Base-by-base conservation (phyloP, 2,797 vertebrate genomes). In the Lagorchestes hirsutus region DNA sequence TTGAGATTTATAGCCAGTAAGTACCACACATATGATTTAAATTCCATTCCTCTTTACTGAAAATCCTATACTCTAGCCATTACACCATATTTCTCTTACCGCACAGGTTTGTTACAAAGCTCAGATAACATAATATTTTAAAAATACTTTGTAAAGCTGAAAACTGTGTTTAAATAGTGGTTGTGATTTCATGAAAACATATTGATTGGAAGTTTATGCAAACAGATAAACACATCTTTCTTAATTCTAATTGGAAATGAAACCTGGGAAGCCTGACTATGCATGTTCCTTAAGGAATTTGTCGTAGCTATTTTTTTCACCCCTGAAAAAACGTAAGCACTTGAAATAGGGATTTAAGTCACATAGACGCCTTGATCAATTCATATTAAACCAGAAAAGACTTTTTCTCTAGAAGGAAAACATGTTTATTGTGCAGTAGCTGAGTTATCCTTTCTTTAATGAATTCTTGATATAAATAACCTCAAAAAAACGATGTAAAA, bases 401-500 rank as follows among this genome's bases (percentile, higher is more conserved):
- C 9, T 67, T 54, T 57, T 52, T n/a, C 3, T 92, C 82, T 40
- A 0, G 16, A 18, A 97, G 67, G 90, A 6, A 74, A 2, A 29
- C 9, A 87, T 16, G 4, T 0, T 94, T 87, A 91, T 91, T 92
- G 9, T 57, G 91, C 95, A 92, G 93, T 93, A 40, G 18, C 40
- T 92, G 31, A 95, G 40, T 57, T 93, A 50, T 93, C 62, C 54
- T 91, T 92, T 55, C 92, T 62, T 91, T 34, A 67, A n/a, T 93
- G 55, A 91, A 55, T 92, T 96, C 92, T 97, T 95, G 2, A 8
- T 28, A 94, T 40, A 91, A 50, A 82, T 93, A 97, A 94, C 28
- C 50, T 4, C 0, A n/a, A 74, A 82, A 28, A 95, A 94, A 52
- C 34, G 74, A 90, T 90, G 10, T 31, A 27, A 95, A 93, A 95